A percentile compares a stretch with the other conserved stretches of the same genome.
phyloP scores from a whole-genome alignment of 2,113 vertebrate species.

The Mionectes macconnelli region DNA sequence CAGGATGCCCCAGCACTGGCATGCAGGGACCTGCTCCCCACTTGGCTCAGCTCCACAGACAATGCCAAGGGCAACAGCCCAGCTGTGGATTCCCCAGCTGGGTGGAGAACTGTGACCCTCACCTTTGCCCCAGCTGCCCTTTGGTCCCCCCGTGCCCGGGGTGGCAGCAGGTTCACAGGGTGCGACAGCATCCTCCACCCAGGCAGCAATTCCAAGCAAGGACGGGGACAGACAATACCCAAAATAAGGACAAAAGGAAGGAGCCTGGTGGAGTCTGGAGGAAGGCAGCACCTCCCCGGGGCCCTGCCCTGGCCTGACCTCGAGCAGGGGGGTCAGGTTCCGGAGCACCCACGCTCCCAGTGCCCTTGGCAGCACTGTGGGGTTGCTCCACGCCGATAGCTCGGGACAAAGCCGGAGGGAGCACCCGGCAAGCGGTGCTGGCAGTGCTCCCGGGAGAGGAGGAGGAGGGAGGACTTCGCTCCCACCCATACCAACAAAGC shows the following conservation, averaged over 20 bases:
- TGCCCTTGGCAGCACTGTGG: background rate
- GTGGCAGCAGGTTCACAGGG: background rate
- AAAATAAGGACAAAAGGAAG: background rate
- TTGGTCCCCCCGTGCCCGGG: accelerated
- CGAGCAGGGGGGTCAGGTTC: background rate
- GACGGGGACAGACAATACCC: background rate
- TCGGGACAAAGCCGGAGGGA: constrained; percentile 20
- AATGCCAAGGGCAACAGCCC: background rate
- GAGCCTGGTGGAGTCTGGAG: background rate
- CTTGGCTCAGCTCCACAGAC: background rate
- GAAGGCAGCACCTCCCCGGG: background rate
- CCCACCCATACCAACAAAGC: constrained; percentile 9
- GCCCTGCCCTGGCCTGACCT: background rate
- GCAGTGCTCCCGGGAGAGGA: background rate
- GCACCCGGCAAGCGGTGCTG: background rate
- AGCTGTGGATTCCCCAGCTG: background rate
- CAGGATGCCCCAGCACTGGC: accelerated
- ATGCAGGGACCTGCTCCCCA: background rate
- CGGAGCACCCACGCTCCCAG: background rate
- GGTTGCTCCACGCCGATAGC: background rate
- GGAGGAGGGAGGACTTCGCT: background rate
- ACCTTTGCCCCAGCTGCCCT: accelerated
- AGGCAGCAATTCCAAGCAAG: background rate
- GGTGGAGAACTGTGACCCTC: background rate
- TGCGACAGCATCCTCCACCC: background rate